Conservation (phyloP, 2,888 invertebrate species). For the Pilophorus perplexus region DNA sequence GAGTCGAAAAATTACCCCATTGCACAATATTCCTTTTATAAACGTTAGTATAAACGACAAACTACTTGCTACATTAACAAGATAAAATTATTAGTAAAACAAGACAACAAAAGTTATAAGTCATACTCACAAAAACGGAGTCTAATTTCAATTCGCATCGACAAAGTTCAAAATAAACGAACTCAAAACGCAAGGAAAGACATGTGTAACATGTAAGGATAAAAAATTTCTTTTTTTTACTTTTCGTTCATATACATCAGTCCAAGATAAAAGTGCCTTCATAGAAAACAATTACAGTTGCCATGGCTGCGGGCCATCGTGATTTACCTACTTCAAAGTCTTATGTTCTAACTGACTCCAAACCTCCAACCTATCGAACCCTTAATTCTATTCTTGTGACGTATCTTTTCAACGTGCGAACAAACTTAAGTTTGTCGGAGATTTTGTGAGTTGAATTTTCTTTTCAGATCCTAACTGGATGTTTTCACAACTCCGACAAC, state of each 20-base stretch:
- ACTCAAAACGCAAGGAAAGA: slow-evolving; percentile 46
- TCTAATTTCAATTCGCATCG: slow-evolving; percentile 24
- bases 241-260: slow-evolving; percentile 31
- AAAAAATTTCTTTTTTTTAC: slow-evolving; percentile 33
- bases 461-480: too few species aligned
- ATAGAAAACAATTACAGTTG: slow-evolving; percentile 43
- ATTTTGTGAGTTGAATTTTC: too few species aligned
- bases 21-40: slow-evolving; percentile 6
- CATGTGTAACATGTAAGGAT: slow-evolving; percentile 49
- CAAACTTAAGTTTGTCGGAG: too few species aligned
- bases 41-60: background rate
- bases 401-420: too few species aligned
- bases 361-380: too few species aligned
- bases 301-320: slow-evolving; percentile 16
- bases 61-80: slow-evolving; percentile 6
- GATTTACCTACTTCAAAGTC: background rate
- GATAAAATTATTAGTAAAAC: slow-evolving; percentile 26
- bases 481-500: too few species aligned
- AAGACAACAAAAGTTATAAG: slow-evolving; percentile 36
- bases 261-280: slow-evolving; percentile 43
- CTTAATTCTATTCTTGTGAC: too few species aligned
- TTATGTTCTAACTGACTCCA: background rate
- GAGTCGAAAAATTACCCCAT: slow-evolving; percentile 16
- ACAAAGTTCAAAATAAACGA: slow-evolving; percentile 48
- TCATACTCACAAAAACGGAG: slow-evolving; percentile 47